Evolutionary conservation across 37 sponge, comb jelly and placozoan species (phyloP), one percentile per base, ranked within the genome.

Genomic region (Aplysina aerophoba): DNA sequence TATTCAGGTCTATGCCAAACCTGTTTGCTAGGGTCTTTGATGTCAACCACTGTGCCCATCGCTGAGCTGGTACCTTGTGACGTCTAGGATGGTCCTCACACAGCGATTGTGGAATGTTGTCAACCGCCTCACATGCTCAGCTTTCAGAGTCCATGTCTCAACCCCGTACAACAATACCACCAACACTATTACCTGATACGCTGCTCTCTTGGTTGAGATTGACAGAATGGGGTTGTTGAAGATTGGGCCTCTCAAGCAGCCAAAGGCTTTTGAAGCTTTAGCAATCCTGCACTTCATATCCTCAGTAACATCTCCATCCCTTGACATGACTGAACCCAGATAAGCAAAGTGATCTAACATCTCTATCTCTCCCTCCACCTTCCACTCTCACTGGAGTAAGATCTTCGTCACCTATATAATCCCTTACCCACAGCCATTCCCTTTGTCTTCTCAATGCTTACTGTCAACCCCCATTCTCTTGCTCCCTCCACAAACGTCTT

Each of bases 401-500:
- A 57, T 57, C 59, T 17, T 17, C 17, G 59, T 57, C 59, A 57
- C 59, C n/a, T n/a, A n/a, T n/a, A n/a, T n/a, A n/a, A n/a, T n/a
- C n/a, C n/a, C n/a, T n/a, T n/a, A n/a, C n/a, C n/a, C n/a, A n/a
- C n/a, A n/a, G n/a, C n/a, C n/a, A n/a, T n/a, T n/a, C n/a, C n/a
- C n/a, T n/a, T n/a, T n/a, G 81, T 80, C 35, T 80, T 80, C 28
- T 14, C 28, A 55, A 80, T 44, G 67, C 83, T 83, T 8, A 64
- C 83, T 64, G 35, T 61, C n/a, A 83, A 35, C 15, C 41, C 83
- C 83, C 68, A 83, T 40, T 28, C 38, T 37, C 36, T 20, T 36
- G 83, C 83, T 62, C 16, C n/a, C 24, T 36, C 25, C n/a, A 62
- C 83, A 64, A 83, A 64, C 15, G 11, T 35, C 50, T 20, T 83